Evolutionary conservation across 2,888 invertebrate genomes (phyloP).

Genomic region (Sycophila texana): DNA sequence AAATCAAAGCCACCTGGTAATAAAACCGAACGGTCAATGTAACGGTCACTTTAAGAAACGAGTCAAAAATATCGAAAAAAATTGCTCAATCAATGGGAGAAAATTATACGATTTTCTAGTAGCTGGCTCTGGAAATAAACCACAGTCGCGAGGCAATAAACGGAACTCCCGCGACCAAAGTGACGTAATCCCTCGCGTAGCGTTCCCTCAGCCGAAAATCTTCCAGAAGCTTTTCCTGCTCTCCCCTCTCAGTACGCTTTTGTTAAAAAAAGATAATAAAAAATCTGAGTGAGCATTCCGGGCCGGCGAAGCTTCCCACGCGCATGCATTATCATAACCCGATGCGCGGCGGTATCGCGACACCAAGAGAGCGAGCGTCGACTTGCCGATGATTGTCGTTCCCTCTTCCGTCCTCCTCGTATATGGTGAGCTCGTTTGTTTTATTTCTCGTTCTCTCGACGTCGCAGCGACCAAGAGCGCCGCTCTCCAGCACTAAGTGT

Average conservation of each 20-base stretch:
- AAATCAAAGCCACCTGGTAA: too few species aligned
- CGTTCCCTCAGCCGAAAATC: not conserved
- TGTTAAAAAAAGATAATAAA: slow-evolving; percentile 15
- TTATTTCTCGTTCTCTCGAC: not conserved
- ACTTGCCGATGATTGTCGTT: slow-evolving; percentile 42
- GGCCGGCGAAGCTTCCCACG: slow-evolving; percentile 21
- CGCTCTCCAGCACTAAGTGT: too few species aligned
- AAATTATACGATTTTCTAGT: too few species aligned
- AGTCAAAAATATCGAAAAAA: not conserved
- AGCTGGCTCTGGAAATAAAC: too few species aligned
- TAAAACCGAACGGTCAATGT: not conserved
- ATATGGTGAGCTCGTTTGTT: not conserved
- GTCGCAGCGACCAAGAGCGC: not conserved
- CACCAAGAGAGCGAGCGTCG: slow-evolving; percentile 26
- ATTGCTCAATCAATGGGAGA: too few species aligned
- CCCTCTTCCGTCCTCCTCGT: not conserved
- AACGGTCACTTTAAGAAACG: not conserved
- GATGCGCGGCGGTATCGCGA: slow-evolving; percentile 25
- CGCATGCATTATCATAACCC: slow-evolving; percentile 48
- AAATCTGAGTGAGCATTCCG: too few species aligned
- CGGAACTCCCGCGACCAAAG: too few species aligned
- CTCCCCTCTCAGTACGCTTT: not conserved
- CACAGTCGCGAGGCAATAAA: too few species aligned
- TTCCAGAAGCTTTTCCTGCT: not conserved
- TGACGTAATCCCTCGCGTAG: not conserved